phyloP scores from a whole-genome alignment of 2,113 vertebrate species.

The Tachuris rubrigastra region DNA sequence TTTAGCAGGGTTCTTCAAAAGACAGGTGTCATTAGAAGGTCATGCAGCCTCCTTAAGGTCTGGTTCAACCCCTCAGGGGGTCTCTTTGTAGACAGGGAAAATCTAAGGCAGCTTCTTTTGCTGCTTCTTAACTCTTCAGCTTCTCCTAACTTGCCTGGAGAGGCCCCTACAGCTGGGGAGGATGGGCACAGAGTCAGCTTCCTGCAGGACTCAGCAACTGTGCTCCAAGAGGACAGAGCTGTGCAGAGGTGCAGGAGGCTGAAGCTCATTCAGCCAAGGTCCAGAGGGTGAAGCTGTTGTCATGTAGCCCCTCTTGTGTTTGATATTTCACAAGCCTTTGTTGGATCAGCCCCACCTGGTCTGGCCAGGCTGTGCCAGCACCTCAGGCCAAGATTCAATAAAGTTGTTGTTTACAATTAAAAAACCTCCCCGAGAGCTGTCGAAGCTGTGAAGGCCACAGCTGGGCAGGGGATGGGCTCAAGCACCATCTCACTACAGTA shows the following conservation, averaged over 20 bases:
- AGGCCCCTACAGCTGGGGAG: not conserved
- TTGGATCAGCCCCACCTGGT: not conserved
- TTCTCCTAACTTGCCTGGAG: not conserved
- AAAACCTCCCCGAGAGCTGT: not conserved
- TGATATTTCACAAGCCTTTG: not conserved
- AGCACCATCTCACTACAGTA: not conserved
- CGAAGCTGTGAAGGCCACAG: not conserved
- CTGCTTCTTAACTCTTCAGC: not conserved
- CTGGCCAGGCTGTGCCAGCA: not conserved
- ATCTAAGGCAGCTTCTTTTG: not conserved
- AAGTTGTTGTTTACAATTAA: not conserved
- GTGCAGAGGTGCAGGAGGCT: not conserved
- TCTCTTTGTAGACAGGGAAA: not conserved
- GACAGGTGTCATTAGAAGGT: not conserved
- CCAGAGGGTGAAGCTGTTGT: not conserved
- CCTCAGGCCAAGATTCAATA: fast-evolving
- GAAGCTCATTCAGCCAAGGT: not conserved
- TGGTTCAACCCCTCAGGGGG: not conserved
- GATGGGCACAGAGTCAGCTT: not conserved
- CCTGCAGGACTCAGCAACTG: not conserved
- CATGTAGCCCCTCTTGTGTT: not conserved
- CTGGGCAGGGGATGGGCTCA: not conserved
- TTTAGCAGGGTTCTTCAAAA: not conserved
- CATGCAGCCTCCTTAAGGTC: not conserved
- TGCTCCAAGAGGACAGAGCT: not conserved